Evolutionary conservation across 2,113 vertebrate genomes (phyloP).

Genomic region (Sisor rabdophorus): DNA sequence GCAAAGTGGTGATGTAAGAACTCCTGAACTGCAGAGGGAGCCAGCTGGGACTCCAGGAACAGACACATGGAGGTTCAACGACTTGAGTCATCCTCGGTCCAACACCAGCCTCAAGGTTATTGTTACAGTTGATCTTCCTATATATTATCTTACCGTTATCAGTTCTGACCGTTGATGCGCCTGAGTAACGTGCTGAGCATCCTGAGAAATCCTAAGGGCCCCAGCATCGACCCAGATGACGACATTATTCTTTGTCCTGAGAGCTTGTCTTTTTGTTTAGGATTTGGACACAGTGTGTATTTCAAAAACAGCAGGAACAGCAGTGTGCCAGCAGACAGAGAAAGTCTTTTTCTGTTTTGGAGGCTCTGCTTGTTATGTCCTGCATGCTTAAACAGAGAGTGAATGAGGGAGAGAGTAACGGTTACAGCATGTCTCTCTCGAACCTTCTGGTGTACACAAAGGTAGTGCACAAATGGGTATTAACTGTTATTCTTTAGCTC

Average conservation of each 20-base stretch:
- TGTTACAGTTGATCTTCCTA: not conserved
- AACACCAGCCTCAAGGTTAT: slow-evolving; percentile 91
- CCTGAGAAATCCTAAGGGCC: slow-evolving; percentile 30
- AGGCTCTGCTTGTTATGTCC: slow-evolving; percentile 50
- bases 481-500: slow-evolving; percentile 28
- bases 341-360: slow-evolving; percentile 47
- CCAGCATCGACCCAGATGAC: slow-evolving; percentile 44
- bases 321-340: slow-evolving; percentile 48
- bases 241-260: slow-evolving; percentile 47
- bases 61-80: slow-evolving; percentile 87
- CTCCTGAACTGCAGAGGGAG: slow-evolving; percentile 79
- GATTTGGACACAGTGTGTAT: slow-evolving; percentile 21
- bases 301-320: slow-evolving; percentile 7
- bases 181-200: not conserved
- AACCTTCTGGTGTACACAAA: slow-evolving; percentile 54
- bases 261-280: slow-evolving; percentile 22
- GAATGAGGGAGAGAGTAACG: slow-evolving; percentile 54
- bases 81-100: slow-evolving; percentile 83
- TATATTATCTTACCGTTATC: not conserved
- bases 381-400: slow-evolving; percentile 59
- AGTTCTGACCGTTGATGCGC: not conserved
- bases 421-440: slow-evolving; percentile 13
- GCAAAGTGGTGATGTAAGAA: slow-evolving; percentile 78
- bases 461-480: slow-evolving; percentile 48
- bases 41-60: slow-evolving; percentile 75